Evolutionary conservation across 1,140 invertebrate genomes (phyloP).

Genomic region (Drosophila athabasca): DNA sequence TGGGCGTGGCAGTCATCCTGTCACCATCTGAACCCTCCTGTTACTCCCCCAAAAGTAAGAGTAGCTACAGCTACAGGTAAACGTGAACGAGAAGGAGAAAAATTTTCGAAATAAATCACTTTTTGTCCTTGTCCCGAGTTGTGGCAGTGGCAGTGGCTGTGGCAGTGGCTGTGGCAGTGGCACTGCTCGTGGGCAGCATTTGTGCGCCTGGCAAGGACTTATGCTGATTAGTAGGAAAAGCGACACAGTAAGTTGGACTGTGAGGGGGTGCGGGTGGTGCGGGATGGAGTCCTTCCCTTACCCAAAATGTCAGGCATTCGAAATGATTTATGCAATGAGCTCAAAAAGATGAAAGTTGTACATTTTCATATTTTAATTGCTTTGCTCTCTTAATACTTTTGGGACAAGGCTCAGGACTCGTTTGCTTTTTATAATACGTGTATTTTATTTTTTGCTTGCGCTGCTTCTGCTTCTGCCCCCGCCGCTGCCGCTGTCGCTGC

Average conservation of each 20-base stretch:
- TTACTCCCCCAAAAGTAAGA: constrained; percentile 26
- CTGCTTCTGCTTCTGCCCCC: constrained; percentile 10
- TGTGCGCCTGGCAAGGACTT: constrained; percentile 64
- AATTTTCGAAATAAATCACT: constrained; percentile 73
- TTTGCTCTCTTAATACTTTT: constrained; percentile 82
- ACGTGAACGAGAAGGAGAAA: constrained; percentile 51
- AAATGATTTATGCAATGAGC: constrained; percentile 82
- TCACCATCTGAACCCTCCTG: no score
- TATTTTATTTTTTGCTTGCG: constrained; percentile 31
- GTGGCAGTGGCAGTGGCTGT: constrained; percentile 3
- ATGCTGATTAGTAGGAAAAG: constrained; percentile 79
- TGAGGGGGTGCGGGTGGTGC: constrained; percentile 1
- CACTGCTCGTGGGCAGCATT: constrained; percentile 42
- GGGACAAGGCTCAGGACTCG: constrained; percentile 58
- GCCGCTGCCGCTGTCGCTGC: no score
- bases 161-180: not conserved
- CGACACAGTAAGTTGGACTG: constrained; percentile 80
- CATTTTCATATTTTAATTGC: constrained; percentile 83
- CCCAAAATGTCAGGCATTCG: constrained; percentile 59
- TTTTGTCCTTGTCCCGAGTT: constrained; percentile 31
- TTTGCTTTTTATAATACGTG: constrained; percentile 38
- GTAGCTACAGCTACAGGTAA: constrained; percentile 67
- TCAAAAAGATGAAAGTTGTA: constrained; percentile 82
- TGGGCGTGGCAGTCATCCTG: not conserved
- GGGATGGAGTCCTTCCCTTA: not conserved